Base-by-base conservation (phyloP, 1,140 invertebrate genomes). In the Antheraea mylitta region DNA sequence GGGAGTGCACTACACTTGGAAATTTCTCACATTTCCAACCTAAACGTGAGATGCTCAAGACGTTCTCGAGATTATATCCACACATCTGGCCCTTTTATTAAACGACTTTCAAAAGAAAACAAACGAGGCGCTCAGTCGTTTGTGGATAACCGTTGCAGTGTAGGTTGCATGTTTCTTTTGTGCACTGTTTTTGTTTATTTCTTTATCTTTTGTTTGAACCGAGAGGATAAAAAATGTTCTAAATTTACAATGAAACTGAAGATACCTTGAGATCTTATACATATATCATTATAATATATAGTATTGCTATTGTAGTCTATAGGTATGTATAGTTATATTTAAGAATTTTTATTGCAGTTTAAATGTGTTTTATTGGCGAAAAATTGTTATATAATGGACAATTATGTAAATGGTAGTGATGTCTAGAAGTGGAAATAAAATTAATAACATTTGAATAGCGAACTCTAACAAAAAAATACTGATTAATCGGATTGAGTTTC, bases 11-110 rank as follows among this genome's bases (percentile, higher is more conserved):
- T 80, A 68, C 67, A 77, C 66, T 65, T 69, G 60, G 68, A 73
- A 76, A 77, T 77, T 74, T 76, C 78, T 69, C 73, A 76, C 77
- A 77, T 79, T 75, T 79, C 71, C 73, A 66, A 72, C 75, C 71
- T 68, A 77, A 79, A 77, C 73, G 73, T 65, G 71, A 72, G 62
- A 69, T 42, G 66, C 75, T 73, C 62, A 70, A 73, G 68, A 67
- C 68, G 60, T 71, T 70, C 59, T 72, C 66, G 53, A 71, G 65
- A 71, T 75, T 69, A 74, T 68, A 74, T 70, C 68, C 66, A 74
- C 72, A 71, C 69, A 73, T 73, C 72, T 68, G 68, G 22, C 66
- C 69, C 72, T 66, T 74, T 74, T 74, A 73, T 70, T 74, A 74
- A 74, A 74, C 66, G 66, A 71, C 72, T 73, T 70, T 67, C 66